phyloP scores from a whole-genome alignment of 2,888 invertebrate species.

The Drosophila austrosaltans region DNA sequence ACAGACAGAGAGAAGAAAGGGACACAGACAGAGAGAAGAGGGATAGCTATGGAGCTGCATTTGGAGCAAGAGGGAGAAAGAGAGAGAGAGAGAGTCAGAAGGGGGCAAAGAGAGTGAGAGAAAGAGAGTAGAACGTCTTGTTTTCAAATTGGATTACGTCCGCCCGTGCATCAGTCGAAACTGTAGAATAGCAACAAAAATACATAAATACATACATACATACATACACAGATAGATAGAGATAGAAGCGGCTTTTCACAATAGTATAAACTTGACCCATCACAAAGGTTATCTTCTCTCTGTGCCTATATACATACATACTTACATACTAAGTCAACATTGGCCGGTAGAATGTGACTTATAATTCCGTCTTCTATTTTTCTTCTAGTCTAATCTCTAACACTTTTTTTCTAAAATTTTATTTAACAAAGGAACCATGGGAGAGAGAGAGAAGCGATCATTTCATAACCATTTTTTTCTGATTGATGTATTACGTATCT shows the following conservation, averaged over 20 bases:
- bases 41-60: neutral
- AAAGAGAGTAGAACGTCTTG: neutral
- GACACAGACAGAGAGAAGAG: constrained; percentile 9
- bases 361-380: neutral
- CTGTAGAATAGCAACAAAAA: neutral
- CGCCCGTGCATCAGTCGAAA: neutral
- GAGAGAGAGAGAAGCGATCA: neutral
- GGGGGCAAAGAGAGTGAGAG: constrained; percentile 17
- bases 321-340: constrained; percentile 9
- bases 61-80: constrained; percentile 15
- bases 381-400: constrained; percentile 1
- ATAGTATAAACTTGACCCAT: constrained; percentile 16
- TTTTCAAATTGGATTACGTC: constrained; percentile 18
- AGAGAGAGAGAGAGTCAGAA: constrained; percentile 21
- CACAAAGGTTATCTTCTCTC: constrained; percentile 16
- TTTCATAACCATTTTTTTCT: constrained; percentile 2
- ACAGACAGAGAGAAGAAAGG: constrained; percentile 18
- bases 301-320: neutral
- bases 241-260: neutral
- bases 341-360: neutral
- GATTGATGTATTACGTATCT: constrained; percentile 3
- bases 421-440: neutral
- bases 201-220: neutral
- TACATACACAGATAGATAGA: neutral
- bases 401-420: constrained; percentile 7